Evolutionary conservation across 2,113 vertebrate species (phyloP).

Genomic region (Hepsetus odoe): DNA sequence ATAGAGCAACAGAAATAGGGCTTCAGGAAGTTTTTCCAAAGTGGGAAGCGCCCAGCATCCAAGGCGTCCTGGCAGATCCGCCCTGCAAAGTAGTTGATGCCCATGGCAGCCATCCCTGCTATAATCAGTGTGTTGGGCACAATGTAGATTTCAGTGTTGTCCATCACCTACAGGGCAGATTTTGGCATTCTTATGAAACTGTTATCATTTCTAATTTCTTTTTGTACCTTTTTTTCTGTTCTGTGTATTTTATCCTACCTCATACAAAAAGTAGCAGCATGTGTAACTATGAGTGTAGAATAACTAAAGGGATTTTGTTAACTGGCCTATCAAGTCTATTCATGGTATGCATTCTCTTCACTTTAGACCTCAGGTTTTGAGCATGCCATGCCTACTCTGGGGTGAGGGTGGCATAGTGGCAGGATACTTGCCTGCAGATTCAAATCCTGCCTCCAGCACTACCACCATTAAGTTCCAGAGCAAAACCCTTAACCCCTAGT

Average conservation of each 20-base stretch:
- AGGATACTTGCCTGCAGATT: too few species aligned
- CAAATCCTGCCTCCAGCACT: too few species aligned
- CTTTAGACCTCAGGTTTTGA: not conserved
- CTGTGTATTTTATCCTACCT: not conserved
- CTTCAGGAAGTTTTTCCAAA: constrained; percentile 78
- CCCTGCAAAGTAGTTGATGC: constrained; percentile 77
- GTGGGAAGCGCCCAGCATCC: constrained; percentile 74
- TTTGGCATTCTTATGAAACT: not conserved
- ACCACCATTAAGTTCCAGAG: too few species aligned
- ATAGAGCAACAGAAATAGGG: constrained; percentile 73
- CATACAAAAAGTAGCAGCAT: not conserved
- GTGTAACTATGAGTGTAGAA: not conserved
- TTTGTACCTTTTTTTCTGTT: not conserved
- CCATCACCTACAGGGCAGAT: constrained; percentile 74
- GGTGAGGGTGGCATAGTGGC: too few species aligned
- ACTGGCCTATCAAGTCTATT: too few species aligned
- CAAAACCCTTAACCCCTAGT: too few species aligned
- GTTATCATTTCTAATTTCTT: not conserved
- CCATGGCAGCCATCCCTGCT: constrained; percentile 79
- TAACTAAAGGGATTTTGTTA: not conserved
- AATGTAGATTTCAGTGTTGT: constrained; percentile 76
- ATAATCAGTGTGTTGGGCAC: constrained; percentile 78
- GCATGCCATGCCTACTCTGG: not conserved
- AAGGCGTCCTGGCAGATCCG: constrained; percentile 80
- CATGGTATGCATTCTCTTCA: not conserved